Percentiles rank a stretch among this genome's conserved stretches.
Evolutionary conservation across 2,797 vertebrate genomes (phyloP).

Genomic region (Phalloptychus januarius): DNA sequence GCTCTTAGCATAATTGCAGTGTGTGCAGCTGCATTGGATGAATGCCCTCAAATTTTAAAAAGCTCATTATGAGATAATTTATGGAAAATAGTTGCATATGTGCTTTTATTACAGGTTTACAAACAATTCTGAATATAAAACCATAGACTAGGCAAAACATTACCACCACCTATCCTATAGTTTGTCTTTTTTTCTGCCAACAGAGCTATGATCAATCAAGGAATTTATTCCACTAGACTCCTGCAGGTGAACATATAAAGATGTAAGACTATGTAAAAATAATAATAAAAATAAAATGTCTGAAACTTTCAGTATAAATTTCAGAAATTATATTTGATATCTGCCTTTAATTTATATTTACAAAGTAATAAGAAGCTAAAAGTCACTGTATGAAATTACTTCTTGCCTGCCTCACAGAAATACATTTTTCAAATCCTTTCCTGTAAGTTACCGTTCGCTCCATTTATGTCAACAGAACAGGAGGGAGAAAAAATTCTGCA

Average conservation of each 20-base stretch:
- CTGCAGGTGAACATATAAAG: not conserved
- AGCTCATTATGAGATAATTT: not conserved
- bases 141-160: not conserved
- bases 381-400: not conserved
- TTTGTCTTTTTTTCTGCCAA: not conserved
- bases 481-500: not conserved
- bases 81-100: not conserved
- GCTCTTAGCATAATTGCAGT: not conserved
- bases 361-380: not conserved
- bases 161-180: not conserved
- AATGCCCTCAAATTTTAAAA: not conserved
- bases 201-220: not conserved
- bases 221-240: not conserved
- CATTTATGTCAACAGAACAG: slow-evolving; percentile 6
- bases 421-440: not conserved
- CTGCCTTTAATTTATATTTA: not conserved
- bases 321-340: not conserved
- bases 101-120: not conserved
- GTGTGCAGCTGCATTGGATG: not conserved
- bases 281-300: not conserved
- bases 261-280: not conserved
- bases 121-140: not conserved
- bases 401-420: not conserved
- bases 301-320: not conserved
- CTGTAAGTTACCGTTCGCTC: slow-evolving; percentile 1